Evolutionary conservation across 2,888 invertebrate species (phyloP).

Genomic region (Orthonychiurus folsomi): DNA sequence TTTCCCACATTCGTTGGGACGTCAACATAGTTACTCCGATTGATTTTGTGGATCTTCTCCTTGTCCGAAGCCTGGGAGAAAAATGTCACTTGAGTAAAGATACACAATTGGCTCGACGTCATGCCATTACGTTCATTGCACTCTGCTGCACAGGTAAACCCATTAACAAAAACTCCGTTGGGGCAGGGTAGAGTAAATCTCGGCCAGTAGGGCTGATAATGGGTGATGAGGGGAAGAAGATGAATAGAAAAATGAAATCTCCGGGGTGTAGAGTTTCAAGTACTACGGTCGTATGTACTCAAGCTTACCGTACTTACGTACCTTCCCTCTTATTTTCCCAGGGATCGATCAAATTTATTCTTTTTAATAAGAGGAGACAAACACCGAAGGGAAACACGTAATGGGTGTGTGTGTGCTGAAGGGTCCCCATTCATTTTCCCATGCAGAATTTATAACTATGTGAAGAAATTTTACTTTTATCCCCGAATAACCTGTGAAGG

Average conservation of each 20-base stretch:
- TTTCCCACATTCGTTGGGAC: conserved; percentile 71
- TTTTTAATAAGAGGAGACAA: neutral
- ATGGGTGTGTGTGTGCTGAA: too few species aligned
- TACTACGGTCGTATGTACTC: too few species aligned
- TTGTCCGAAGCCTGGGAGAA: conserved; percentile 51
- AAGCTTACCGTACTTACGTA: too few species aligned
- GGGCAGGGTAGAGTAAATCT: too few species aligned
- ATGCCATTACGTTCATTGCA: conserved; percentile 66
- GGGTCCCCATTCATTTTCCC: too few species aligned
- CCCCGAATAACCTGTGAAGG: too few species aligned
- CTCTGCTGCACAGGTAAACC: conserved; percentile 68
- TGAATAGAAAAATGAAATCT: neutral
- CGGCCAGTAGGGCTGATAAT: too few species aligned
- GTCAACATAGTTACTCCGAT: conserved; percentile 66
- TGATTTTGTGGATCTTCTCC: conserved; percentile 72
- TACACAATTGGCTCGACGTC: conserved; percentile 57
- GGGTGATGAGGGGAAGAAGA: neutral
- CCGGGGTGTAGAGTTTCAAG: too few species aligned
- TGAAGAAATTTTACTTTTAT: too few species aligned
- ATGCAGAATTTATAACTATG: neutral
- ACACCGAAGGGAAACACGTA: neutral
- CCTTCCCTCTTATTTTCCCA: neutral
- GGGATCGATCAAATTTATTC: too few species aligned
- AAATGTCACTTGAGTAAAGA: conserved; percentile 43
- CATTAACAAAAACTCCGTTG: too few species aligned